Percentiles rank a stretch among this genome's conserved stretches.
These are phyloP conservation scores for Eleginops maclovinus DNA, from an alignment of 2,113 vertebrate species.

Conservation along the genomic window DNA sequence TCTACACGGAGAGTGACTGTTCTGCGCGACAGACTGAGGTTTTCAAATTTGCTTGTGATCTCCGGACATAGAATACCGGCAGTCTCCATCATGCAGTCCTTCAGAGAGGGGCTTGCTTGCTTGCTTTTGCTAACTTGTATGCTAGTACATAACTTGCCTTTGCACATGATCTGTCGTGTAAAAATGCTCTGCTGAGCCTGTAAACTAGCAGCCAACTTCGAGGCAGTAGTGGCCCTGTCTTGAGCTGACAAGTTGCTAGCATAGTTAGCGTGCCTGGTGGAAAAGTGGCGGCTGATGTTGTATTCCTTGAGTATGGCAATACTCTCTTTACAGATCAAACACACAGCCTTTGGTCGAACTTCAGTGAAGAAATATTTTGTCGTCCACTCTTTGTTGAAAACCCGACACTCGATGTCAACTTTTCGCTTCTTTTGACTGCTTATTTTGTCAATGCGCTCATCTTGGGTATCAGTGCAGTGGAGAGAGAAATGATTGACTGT, in stretches of 20 bases:
- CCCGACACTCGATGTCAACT: too few species aligned
- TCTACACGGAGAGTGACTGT: conserved; percentile 28
- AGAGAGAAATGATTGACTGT: too few species aligned
- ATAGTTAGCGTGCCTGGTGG: background rate
- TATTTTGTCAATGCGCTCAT: too few species aligned
- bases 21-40: conserved; percentile 37
- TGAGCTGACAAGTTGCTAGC: background rate
- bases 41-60: conserved; percentile 44
- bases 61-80: conserved; percentile 33
- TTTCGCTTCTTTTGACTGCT: too few species aligned
- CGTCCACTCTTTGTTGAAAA: too few species aligned
- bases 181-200: background rate
- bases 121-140: conserved; percentile 1
- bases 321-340: too few species aligned
- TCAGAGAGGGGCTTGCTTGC: background rate
- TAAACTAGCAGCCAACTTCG: conserved; percentile 12
- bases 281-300: background rate
- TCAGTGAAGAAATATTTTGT: too few species aligned
- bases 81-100: conserved; percentile 33
- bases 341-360: too few species aligned
- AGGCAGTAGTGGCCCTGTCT: background rate
- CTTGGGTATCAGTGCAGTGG: too few species aligned
- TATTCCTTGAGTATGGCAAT: background rate
- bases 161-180: background rate
- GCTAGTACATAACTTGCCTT: conserved; percentile 6